A percentile compares a stretch with the other conserved stretches of the same genome.
Conservation (phyloP, 2,888 invertebrate genomes). For the Philhelius pedissequus region DNA sequence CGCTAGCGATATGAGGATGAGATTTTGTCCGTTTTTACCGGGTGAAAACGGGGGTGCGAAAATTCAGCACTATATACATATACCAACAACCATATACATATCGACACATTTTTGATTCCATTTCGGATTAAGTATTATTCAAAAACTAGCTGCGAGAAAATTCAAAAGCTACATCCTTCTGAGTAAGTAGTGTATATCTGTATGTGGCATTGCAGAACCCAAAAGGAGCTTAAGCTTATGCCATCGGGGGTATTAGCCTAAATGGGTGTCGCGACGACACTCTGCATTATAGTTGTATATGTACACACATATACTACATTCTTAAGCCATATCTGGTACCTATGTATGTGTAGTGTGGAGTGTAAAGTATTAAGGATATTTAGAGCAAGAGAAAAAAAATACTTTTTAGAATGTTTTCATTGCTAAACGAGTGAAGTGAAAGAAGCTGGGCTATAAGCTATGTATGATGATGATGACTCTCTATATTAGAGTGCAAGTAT, state of each 20-base stretch:
- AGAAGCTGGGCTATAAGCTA: background rate
- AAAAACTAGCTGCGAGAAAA: slow-evolving; percentile 59
- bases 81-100: background rate
- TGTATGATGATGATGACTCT: background rate
- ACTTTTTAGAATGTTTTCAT: slow-evolving; percentile 52
- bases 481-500: background rate
- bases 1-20: slow-evolving; percentile 5
- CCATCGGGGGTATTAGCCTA: slow-evolving; percentile 62
- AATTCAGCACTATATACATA: slow-evolving; percentile 3
- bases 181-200: too few relatives aligned
- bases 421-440: background rate
- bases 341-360: background rate
- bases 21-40: slow-evolving; percentile 1
- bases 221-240: slow-evolving; percentile 65
- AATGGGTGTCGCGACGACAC: slow-evolving; percentile 66
- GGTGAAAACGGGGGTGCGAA: slow-evolving; percentile 47
- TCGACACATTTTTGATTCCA: slow-evolving; percentile 56
- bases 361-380: slow-evolving; percentile 39
- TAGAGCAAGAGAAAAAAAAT: slow-evolving; percentile 19
- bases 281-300: slow-evolving; percentile 9
- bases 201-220: slow-evolving; percentile 4
- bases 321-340: slow-evolving; percentile 1
- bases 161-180: slow-evolving; percentile 43
- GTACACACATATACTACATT: too few relatives aligned
- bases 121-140: slow-evolving; percentile 58